phyloP scores from a whole-genome alignment of 37 sponge, comb jelly and placozoan species.

The Tethya wilhelma region DNA sequence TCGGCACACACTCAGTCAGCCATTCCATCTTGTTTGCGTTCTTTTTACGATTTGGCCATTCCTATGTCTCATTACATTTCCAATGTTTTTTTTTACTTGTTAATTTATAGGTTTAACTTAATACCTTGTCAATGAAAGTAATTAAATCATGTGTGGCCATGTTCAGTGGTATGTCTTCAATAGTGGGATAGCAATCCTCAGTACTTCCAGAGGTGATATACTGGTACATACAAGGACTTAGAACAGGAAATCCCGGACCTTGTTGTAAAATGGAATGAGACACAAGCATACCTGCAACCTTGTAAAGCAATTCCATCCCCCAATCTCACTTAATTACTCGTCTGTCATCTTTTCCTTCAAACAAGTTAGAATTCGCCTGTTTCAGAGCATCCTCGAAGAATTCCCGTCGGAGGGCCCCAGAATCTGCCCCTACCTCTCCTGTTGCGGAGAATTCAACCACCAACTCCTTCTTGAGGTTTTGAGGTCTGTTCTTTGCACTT shows the following conservation, averaged over 20 bases:
- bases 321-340: slow-evolving; percentile 40
- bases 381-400: slow-evolving; percentile 47
- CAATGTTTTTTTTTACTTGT: too few species aligned
- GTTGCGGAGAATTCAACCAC: slow-evolving; percentile 17
- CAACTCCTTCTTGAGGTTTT: slow-evolving; percentile 13
- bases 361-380: slow-evolving; percentile 18
- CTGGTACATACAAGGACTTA: slow-evolving; percentile 22
- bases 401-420: slow-evolving; percentile 48
- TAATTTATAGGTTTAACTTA: not conserved
- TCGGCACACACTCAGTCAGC: too few species aligned
- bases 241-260: slow-evolving; percentile 31
- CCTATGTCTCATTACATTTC: too few species aligned
- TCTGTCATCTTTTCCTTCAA: slow-evolving; percentile 46
- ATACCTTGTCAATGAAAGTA: slow-evolving; percentile 49
- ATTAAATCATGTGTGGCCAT: slow-evolving; percentile 14
- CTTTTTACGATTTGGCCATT: too few species aligned
- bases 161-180: slow-evolving; percentile 45
- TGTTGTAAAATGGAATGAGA: slow-evolving; percentile 55
- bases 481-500: slow-evolving; percentile 17
- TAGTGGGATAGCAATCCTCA: slow-evolving; percentile 8
- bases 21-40: too few species aligned
- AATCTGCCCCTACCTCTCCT: slow-evolving; percentile 53
- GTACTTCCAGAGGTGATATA: slow-evolving; percentile 7
- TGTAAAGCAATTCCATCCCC: slow-evolving; percentile 19
- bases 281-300: slow-evolving; percentile 49